Evolutionary conservation across 2,797 vertebrate genomes (phyloP).

Genomic region (Arnoldichthys spilopterus): DNA sequence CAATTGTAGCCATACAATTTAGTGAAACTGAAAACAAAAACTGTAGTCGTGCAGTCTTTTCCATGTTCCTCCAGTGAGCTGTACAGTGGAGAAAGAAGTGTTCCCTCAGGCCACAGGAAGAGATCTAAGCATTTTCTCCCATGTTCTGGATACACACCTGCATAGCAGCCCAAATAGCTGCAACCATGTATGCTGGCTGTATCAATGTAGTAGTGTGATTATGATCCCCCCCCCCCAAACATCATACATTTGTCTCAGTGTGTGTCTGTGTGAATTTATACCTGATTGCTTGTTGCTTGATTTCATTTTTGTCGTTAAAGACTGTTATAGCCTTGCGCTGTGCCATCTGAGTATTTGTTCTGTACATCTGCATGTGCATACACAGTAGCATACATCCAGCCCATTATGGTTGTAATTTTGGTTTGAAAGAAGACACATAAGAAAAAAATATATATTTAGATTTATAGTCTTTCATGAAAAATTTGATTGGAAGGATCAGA

Average conservation of each 20-base stretch:
- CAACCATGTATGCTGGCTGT: slow-evolving; percentile 19
- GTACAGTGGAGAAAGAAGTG: slow-evolving; percentile 6
- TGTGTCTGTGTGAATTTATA: slow-evolving; percentile 22
- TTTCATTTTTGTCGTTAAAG: slow-evolving; percentile 27
- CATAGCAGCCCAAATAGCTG: slow-evolving; percentile 23
- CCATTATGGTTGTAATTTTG: slow-evolving; percentile 26
- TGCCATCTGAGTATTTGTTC: slow-evolving; percentile 24
- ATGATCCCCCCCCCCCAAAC: not conserved
- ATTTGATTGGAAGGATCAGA: slow-evolving; percentile 48
- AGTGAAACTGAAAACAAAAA: slow-evolving; percentile 20
- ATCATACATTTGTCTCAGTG: slow-evolving; percentile 23
- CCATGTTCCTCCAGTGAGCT: not conserved
- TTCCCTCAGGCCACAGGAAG: slow-evolving; percentile 4
- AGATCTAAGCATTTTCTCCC: not conserved
- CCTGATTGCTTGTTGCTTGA: slow-evolving; percentile 15
- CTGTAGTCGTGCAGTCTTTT: slow-evolving; percentile 7
- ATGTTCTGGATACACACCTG: slow-evolving; percentile 25
- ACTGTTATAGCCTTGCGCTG: not conserved
- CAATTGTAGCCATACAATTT: not conserved
- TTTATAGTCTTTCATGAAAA: slow-evolving; percentile 50
- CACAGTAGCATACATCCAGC: slow-evolving; percentile 4
- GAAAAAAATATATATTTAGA: slow-evolving; percentile 36
- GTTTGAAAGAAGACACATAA: slow-evolving; percentile 14
- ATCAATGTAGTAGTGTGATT: slow-evolving; percentile 33
- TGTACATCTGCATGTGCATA: not conserved